phyloP scores from a whole-genome alignment of 2,888 invertebrate species.

The Eretmocerus hayati region DNA sequence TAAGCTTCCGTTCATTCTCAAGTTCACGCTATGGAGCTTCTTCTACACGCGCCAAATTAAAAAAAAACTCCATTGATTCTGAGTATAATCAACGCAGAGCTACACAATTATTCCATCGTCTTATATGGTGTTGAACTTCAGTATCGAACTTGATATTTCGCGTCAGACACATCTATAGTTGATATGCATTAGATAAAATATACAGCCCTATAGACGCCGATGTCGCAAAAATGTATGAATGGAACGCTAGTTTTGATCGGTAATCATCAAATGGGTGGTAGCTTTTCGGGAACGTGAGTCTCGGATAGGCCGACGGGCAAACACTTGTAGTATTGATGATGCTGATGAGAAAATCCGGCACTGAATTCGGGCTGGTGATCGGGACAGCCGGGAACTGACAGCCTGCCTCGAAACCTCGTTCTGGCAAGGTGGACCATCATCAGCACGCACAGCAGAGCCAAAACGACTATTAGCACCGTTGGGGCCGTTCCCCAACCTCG shows the following conservation, averaged over 20 bases:
- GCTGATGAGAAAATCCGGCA: conserved; percentile 24
- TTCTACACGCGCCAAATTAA: no score
- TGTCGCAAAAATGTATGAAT: conserved; percentile 44
- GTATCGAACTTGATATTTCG: no score
- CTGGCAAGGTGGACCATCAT: conserved; percentile 38
- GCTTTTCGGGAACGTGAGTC: neutral
- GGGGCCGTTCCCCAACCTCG: conserved; percentile 39
- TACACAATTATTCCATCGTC: no score
- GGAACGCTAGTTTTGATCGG: conserved; percentile 29
- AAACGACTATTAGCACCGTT: conserved; percentile 35
- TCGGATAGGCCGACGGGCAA: conserved; percentile 34
- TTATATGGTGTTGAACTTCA: no score
- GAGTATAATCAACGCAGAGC: no score
- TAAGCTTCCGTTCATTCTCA: no score
- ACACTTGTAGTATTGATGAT: conserved; percentile 42
- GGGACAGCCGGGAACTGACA: conserved; percentile 32
- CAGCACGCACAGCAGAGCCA: conserved; percentile 34
- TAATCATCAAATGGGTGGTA: neutral
- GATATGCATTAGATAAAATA: no score
- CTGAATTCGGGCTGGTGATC: no score
- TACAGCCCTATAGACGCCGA: no score
- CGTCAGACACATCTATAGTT: no score
- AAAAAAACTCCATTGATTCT: no score
- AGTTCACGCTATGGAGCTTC: no score
- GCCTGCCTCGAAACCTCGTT: conserved; percentile 36